Evolutionary conservation across 2,113 vertebrate species (phyloP), one percentile per base, ranked within the genome.

Genomic region (Shinisaurus crocodilurus): DNA sequence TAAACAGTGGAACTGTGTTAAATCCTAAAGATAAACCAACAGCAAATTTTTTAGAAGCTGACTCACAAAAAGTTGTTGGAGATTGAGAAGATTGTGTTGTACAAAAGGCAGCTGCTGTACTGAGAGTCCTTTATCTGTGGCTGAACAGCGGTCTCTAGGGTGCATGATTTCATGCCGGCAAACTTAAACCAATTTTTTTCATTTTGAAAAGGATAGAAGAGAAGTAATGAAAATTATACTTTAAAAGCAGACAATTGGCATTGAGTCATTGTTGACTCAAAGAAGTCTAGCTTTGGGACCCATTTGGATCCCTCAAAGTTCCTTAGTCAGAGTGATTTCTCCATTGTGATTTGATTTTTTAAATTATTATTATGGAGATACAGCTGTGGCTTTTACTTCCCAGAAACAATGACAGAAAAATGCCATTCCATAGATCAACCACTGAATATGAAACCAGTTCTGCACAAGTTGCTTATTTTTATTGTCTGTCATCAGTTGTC

Each of bases 141-240:
- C 37, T 82, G 88, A 82, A 60, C 37, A 16, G 50, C 60, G 48
- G 72, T 75, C 72, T 87, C 70, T 75, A 76, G 34, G 85, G 50
- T 13, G 54, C 37, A 76, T 63, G 72, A 43, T 87, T 77, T 87
- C 74, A 87, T 77, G 37, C 34, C 8, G 13, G 27, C 54, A 77
- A 77, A 77, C 54, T 45, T 1, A 2, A 63, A 57, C 54, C 34
- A 23, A 13, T 45, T 77, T 60, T 60, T 45, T 34, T 16, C 13
- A 1, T 29, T 25, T 80, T 80, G 32, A 69, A 48, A 88, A 32
- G 32, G 37, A 87, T n/a, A 77, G 69, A 87, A 88, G 40, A 50
- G 32, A 79, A 48, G 45, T 48, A 80, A 88, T 88, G 76, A 88
- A 88, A 80, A 80, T 67, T 9, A 67, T 48, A 48, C 43, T 48